Base-by-base conservation (phyloP, 2,888 invertebrate species). In the Idaea biselata region DNA sequence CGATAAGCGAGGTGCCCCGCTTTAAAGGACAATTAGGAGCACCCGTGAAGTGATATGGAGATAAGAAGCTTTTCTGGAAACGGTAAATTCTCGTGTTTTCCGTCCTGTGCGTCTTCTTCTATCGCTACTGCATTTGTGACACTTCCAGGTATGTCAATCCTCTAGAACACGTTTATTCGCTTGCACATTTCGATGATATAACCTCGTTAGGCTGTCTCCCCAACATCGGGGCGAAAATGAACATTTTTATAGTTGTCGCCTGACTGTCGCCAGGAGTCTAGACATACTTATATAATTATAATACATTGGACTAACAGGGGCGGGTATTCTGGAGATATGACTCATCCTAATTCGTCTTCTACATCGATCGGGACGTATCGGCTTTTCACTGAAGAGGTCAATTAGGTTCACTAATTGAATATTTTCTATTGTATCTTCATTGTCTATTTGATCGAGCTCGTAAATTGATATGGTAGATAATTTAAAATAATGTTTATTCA, bases 31-130 rank as follows among this genome's bases (percentile, higher is more conserved):
- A 82, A 84, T 85, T 86, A 81, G 81, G 80, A 82, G 84, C 81
- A 77, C 78, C 78, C 77, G 83, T 86, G 78, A 85, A 88, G 87
- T 91, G 91, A 91, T 88, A 91, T 91, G 91, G 91, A 89, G 88
- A 89, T 88, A 88, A 87, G 83, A 77, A 85, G 79, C 78, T 80
- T 82, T 79, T 82, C 85, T 77, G 80, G 81, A 81, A 86, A 81
- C 81, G 78, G 81, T 79, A 81, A 77, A 80, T 84, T 85, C 87
- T 87, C 89, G 88, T 84, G 83, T 86, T 86, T 88, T 87, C 87
- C 89, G 89, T 89, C 88, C 89, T 88, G 82, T 84, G 84, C 83
- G 80, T 79, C 83, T 74, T 84, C 81, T 88, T 82, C 81, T 80
- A 83, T 86, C 84, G 81, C 74, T 80, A 80, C 84, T 76, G 80